These are phyloP conservation scores for Stenolophus ochropezus DNA, from an alignment of 2,888 invertebrate genomes.

Conservation along the genomic window DNA sequence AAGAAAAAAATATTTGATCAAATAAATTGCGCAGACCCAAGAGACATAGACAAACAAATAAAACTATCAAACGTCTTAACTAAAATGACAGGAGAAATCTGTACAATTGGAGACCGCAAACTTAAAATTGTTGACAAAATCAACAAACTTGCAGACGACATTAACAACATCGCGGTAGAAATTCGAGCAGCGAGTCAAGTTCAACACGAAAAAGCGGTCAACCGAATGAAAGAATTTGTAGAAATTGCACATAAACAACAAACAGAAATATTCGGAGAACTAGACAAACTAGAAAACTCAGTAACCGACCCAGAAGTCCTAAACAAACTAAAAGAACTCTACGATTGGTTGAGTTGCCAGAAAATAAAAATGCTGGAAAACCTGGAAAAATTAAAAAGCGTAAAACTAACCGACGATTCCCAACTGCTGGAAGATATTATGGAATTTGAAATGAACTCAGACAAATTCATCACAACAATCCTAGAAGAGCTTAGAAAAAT, in stretches of 20 bases:
- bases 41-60: conserved; percentile 48
- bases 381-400: conserved; percentile 48
- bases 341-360: conserved; percentile 49
- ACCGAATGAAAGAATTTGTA: conserved; percentile 55
- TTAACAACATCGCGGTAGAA: conserved; percentile 65
- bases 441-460: conserved; percentile 50
- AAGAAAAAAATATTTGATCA: conserved; percentile 67
- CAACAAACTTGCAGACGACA: conserved; percentile 65
- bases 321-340: conserved; percentile 45
- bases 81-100: conserved; percentile 65
- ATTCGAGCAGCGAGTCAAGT: conserved; percentile 60
- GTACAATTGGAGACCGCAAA: conserved; percentile 66
- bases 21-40: conserved; percentile 59
- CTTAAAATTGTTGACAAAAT: conserved; percentile 65
- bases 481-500: conserved; percentile 49
- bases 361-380: conserved; percentile 53
- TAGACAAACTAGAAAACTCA: conserved; percentile 48
- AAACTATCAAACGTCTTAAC: conserved; percentile 65
- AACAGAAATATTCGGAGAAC: conserved; percentile 50
- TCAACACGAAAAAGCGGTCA: conserved; percentile 62
- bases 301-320: conserved; percentile 34
- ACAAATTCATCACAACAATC: conserved; percentile 50
- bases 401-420: conserved; percentile 41
- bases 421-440: conserved; percentile 53
- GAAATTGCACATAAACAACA: conserved; percentile 56